Percentiles rank a stretch among this genome's conserved stretches.
Conservation (phyloP, 1,140 invertebrate genomes). For the Vanessa atalanta region DNA sequence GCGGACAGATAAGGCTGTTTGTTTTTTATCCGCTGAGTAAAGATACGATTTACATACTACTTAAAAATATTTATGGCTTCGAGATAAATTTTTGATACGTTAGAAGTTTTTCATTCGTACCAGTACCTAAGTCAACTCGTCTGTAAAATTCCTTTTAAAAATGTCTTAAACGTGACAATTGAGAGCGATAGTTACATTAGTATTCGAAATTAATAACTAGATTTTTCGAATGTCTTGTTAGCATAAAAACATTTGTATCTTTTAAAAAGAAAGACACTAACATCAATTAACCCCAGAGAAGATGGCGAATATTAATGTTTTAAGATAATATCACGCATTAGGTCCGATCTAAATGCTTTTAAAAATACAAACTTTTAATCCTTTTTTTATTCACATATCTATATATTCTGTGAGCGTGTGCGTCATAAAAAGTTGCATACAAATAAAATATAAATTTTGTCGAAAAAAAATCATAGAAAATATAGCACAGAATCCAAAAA, state of each 20-base stretch:
- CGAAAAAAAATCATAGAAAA: too few relatives aligned
- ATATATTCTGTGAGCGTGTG: too few relatives aligned
- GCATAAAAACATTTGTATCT: not conserved
- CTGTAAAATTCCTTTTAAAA: slow-evolving; percentile 4
- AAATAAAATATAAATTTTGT: too few relatives aligned
- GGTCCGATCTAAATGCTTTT: too few relatives aligned
- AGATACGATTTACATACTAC: slow-evolving; percentile 43
- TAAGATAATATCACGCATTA: not conserved
- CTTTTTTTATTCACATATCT: too few relatives aligned
- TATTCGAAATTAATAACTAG: not conserved
- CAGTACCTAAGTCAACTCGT: slow-evolving; percentile 18
- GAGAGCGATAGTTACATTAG: not conserved
- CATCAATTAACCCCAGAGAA: too few relatives aligned
- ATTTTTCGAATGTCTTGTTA: not conserved
- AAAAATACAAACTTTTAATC: too few relatives aligned
- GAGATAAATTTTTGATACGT: slow-evolving; percentile 36
- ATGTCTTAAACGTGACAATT: not conserved
- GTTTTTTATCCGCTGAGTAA: slow-evolving; percentile 24
- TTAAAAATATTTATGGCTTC: slow-evolving; percentile 46
- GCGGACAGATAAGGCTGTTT: slow-evolving; percentile 21
- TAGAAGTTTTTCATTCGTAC: slow-evolving; percentile 22
- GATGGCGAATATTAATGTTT: slow-evolving; percentile 8
- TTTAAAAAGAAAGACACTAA: too few relatives aligned
- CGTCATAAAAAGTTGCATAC: too few relatives aligned
- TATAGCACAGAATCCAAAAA: too few relatives aligned